phyloP scores from a whole-genome alignment of 2,797 vertebrate genomes.

The Apogon talboti region DNA sequence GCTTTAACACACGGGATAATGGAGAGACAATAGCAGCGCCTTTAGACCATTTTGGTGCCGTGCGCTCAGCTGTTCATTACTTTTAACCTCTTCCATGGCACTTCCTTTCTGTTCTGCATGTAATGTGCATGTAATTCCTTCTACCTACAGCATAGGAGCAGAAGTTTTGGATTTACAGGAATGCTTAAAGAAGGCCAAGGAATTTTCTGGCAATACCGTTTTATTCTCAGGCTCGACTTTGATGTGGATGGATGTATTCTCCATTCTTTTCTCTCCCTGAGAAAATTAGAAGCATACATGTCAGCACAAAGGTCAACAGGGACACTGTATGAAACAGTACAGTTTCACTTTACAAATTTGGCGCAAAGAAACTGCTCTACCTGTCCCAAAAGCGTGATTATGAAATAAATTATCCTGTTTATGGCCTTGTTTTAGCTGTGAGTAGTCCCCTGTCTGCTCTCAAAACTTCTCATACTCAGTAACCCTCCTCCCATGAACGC shows the following conservation, averaged over 20 bases:
- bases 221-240: slow-evolving; percentile 75
- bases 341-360: slow-evolving; percentile 40
- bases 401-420: slow-evolving; percentile 29
- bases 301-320: slow-evolving; percentile 67
- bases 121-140: slow-evolving; percentile 47
- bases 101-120: slow-evolving; percentile 47
- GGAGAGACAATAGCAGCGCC: slow-evolving; percentile 39
- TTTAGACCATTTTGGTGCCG: slow-evolving; percentile 26
- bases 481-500: slow-evolving; percentile 22
- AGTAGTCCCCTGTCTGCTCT: slow-evolving; percentile 21
- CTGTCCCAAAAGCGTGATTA: slow-evolving; percentile 26
- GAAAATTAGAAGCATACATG: slow-evolving; percentile 76
- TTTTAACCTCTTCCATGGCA: slow-evolving; percentile 38
- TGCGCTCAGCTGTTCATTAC: slow-evolving; percentile 37
- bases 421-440: slow-evolving; percentile 23
- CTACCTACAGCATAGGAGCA: slow-evolving; percentile 64
- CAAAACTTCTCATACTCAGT: slow-evolving; percentile 21
- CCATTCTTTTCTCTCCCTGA: slow-evolving; percentile 60
- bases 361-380: slow-evolving; percentile 18
- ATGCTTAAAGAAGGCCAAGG: slow-evolving; percentile 67
- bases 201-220: slow-evolving; percentile 70
- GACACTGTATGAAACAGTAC: slow-evolving; percentile 47
- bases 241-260: slow-evolving; percentile 74
- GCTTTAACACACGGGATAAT: slow-evolving; percentile 59
- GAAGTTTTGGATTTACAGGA: slow-evolving; percentile 72